phyloP scores from a whole-genome alignment of 2,797 vertebrate genomes.

The Odontamblyopus lacepedii region DNA sequence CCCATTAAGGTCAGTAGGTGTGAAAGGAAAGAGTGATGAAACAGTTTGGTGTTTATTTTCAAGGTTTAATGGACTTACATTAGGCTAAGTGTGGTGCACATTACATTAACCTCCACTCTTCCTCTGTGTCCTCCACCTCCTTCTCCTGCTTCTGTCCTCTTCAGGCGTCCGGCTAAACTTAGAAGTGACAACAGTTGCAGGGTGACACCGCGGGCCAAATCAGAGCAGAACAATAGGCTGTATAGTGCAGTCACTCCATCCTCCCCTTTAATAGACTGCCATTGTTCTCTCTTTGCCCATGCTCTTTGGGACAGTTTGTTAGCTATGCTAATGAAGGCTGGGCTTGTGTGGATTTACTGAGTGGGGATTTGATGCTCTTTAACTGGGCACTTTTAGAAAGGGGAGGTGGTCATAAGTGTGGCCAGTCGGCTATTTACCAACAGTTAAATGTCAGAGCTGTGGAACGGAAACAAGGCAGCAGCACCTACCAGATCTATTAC shows the following conservation, averaged over 20 bases:
- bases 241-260: constrained; percentile 38
- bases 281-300: constrained; percentile 70
- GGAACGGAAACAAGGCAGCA: constrained; percentile 39
- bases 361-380: constrained; percentile 76
- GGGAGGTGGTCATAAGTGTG: constrained; percentile 58
- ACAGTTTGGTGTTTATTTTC: constrained; percentile 6
- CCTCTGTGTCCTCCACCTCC: constrained; percentile 14
- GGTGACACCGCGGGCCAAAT: constrained; percentile 77
- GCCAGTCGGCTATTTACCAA: constrained; percentile 54
- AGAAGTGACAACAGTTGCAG: constrained; percentile 83
- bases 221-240: constrained; percentile 72
- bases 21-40: constrained; percentile 6
- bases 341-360: constrained; percentile 68
- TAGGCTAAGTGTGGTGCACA: constrained; percentile 19
- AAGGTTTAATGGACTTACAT: constrained; percentile 11
- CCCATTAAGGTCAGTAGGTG: neutral
- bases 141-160: constrained; percentile 53
- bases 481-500: constrained; percentile 35
- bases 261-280: constrained; percentile 74
- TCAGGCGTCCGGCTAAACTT: constrained; percentile 73
- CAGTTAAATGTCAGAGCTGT: constrained; percentile 66
- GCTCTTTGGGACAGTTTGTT: constrained; percentile 73
- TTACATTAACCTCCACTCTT: constrained; percentile 14
- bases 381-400: constrained; percentile 69
- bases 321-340: constrained; percentile 75